phyloP scores from a whole-genome alignment of 2,888 invertebrate genomes.

The Andrena minutula region DNA sequence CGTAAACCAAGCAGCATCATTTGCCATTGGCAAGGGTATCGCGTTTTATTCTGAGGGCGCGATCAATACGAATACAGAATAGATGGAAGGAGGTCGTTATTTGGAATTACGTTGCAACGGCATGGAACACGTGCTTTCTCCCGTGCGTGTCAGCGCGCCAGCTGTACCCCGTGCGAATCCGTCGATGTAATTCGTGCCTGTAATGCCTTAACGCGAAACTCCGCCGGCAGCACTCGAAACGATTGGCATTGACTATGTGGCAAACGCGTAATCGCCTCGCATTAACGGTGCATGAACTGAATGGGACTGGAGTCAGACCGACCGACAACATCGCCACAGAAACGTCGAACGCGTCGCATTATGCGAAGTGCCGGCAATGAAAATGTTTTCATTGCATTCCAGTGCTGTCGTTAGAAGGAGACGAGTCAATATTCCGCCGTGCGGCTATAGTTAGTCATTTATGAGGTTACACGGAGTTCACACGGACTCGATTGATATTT shows the following conservation, averaged over 20 bases:
- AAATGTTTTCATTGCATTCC: neutral
- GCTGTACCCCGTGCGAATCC: slow-evolving; percentile 11
- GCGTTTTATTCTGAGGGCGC: neutral
- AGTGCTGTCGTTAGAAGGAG: neutral
- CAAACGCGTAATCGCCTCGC: slow-evolving; percentile 62
- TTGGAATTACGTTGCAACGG: neutral
- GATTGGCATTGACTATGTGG: slow-evolving; percentile 64
- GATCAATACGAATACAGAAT: slow-evolving; percentile 6
- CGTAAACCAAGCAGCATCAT: neutral
- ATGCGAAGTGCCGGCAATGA: slow-evolving; percentile 10
- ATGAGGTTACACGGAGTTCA: too few relatives aligned
- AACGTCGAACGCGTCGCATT: slow-evolving; percentile 29
- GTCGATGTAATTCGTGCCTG: slow-evolving; percentile 26
- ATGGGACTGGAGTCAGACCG: slow-evolving; percentile 47
- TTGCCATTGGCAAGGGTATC: neutral
- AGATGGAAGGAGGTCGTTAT: neutral
- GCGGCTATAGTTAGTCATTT: too few relatives aligned
- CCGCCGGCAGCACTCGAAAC: slow-evolving; percentile 54
- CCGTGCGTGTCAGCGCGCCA: slow-evolving; percentile 26
- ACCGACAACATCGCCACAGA: slow-evolving; percentile 38
- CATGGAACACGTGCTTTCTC: slow-evolving; percentile 30
- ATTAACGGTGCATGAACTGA: slow-evolving; percentile 56
- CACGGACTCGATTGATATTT: neutral
- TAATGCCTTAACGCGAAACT: slow-evolving; percentile 38
- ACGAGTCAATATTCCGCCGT: too few relatives aligned